Percentiles rank a stretch among this genome's conserved stretches.
Conservation (phyloP, 2,113 vertebrate species). For the Hemiprocne comata region DNA sequence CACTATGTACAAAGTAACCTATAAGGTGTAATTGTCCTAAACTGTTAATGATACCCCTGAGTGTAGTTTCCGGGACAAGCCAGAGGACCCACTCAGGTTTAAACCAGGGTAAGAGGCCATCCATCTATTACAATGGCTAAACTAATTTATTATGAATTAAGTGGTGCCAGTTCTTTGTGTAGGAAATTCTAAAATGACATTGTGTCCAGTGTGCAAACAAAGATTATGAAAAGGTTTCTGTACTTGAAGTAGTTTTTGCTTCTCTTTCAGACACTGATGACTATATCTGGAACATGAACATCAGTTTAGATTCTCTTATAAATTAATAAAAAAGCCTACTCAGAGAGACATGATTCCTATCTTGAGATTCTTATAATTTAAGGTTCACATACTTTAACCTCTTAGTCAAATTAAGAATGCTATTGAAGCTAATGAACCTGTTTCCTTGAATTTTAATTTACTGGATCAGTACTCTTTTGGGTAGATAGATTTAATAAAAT, state of each 20-base stretch:
- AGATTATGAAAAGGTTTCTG: constrained; percentile 32
- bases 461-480: constrained; percentile 15
- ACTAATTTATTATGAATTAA: constrained; percentile 63
- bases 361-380: constrained; percentile 26
- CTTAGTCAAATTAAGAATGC: constrained; percentile 40
- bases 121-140: constrained; percentile 56
- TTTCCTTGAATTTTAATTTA: constrained; percentile 62
- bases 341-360: constrained; percentile 50
- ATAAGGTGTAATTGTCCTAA: constrained; percentile 4
- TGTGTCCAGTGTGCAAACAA: constrained; percentile 34
- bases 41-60: constrained; percentile 30
- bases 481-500: not conserved
- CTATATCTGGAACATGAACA: constrained; percentile 5
- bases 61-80: constrained; percentile 53
- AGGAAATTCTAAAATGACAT: constrained; percentile 57
- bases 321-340: constrained; percentile 32
- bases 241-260: constrained; percentile 12
- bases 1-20: not conserved
- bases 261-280: constrained; percentile 40
- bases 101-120: constrained; percentile 24
- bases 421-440: constrained; percentile 37
- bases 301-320: constrained; percentile 20
- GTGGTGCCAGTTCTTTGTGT: constrained; percentile 60
- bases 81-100: constrained; percentile 42
- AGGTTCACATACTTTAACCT: constrained; percentile 41